Base-by-base conservation (phyloP, 2,888 invertebrate species). In the Dendrolimus pini region DNA sequence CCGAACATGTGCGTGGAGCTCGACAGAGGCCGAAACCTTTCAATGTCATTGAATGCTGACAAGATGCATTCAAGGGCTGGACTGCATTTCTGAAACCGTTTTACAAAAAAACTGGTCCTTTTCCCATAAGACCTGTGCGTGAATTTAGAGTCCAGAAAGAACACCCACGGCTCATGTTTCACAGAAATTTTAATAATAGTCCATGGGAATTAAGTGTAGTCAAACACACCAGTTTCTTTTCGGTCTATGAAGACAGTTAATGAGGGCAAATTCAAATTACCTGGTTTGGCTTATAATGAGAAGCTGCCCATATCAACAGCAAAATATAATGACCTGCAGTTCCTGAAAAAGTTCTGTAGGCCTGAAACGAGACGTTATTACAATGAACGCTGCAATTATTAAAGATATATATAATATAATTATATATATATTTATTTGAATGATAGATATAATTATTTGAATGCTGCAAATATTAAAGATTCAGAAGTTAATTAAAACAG, bases 121-220 rank as follows among this genome's bases (percentile, higher is more conserved):
- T 61, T 55, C 58, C 42, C 42, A n/a, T 41, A 41, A 55, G 59
- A n/a, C n/a, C n/a, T n/a, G n/a, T n/a, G n/a, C n/a, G n/a, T n/a
- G n/a, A n/a, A n/a, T n/a, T n/a, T n/a, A n/a, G n/a, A n/a, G n/a
- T n/a, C n/a, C n/a, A n/a, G n/a, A n/a, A n/a, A n/a, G n/a, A n/a
- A n/a, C n/a, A n/a, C n/a, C n/a, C n/a, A n/a, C n/a, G n/a, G 54
- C 61, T 61, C 61, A 61, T 56, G 59, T 59, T 59, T 59, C 56
- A 61, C 56, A 58, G 61, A 61, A 59, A 59, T 59, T 42, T 42
- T 42, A 42, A 42, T n/a, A 42, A 42, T 42, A 42, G 42, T 42
- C 56, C 58, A 56, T 58, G 58, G 60, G 58, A 58, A 58, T 60
- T 58, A 58, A 58, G 58, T 60, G 58, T 60, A 58, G 55, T 56